Percentiles rank a stretch among this genome's conserved stretches.
Conservation (phyloP, 2,888 invertebrate genomes). For the Cheilosia urbana region DNA sequence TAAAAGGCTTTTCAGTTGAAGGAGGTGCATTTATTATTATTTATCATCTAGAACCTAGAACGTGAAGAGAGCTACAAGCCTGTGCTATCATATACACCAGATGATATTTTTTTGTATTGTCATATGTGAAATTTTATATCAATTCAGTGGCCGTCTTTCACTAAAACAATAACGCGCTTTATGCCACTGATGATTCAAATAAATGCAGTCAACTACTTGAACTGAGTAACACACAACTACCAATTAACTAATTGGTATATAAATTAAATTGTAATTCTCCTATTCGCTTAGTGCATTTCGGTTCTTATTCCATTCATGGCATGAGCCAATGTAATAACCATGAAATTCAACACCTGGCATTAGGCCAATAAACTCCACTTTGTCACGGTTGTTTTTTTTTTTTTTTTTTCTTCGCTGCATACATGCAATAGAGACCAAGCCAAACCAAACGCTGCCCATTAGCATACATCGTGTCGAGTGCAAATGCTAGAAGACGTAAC, state of each 20-base stretch:
- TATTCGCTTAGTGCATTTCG: neutral
- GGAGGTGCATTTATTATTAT: too few relatives aligned
- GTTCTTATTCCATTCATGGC: slow-evolving; percentile 21
- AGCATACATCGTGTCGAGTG: slow-evolving; percentile 30
- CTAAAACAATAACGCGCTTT: too few relatives aligned
- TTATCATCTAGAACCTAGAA: too few relatives aligned
- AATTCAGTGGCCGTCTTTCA: too few relatives aligned
- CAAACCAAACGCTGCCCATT: slow-evolving; percentile 33
- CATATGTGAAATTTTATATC: too few relatives aligned
- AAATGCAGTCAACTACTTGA: neutral
- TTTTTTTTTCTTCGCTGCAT: neutral
- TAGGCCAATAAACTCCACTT: slow-evolving; percentile 65
- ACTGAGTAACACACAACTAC: neutral
- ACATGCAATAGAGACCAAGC: slow-evolving; percentile 27
- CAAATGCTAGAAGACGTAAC: neutral
- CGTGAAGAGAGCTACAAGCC: too few relatives aligned
- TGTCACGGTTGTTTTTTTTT: slow-evolving; percentile 8
- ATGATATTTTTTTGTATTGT: too few relatives aligned
- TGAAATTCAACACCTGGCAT: slow-evolving; percentile 68
- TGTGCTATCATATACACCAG: too few relatives aligned
- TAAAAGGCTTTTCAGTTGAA: too few relatives aligned
- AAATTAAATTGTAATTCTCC: slow-evolving; percentile 25
- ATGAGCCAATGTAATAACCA: slow-evolving; percentile 52
- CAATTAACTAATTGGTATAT: slow-evolving; percentile 26
- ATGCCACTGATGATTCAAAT: neutral